Evolutionary conservation across 2,888 invertebrate species (phyloP), one percentile per base, ranked within the genome.

Genomic region (Apantesis nais): DNA sequence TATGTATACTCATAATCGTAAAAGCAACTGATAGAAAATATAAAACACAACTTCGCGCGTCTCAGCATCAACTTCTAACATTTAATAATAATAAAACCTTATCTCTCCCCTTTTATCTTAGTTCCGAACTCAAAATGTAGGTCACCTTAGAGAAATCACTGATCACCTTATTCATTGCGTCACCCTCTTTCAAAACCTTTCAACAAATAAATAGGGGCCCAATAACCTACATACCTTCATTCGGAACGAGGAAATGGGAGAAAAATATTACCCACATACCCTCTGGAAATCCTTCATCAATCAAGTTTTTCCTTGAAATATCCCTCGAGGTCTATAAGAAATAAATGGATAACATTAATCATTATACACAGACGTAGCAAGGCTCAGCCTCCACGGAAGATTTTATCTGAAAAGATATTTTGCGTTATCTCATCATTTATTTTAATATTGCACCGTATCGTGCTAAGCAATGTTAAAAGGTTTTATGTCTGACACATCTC

Each of bases 301-400:
- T 93, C 93, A 93, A 91, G 85, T 91, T 92, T 90, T 90, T 89
- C 84, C 83, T 84, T 71, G 78, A 72, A 76, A 78, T 68, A 79
- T 85, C 86, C 86, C 81, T 69, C 70, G 58, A 74, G 83, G 86
- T 88, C 84, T 83, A 81, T 86, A 88, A 85, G 85, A 85, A 87
- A 90, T 89, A 90, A 92, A 93, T 91, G 89, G 90, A 76, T 72
- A 78, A 81, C 92, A 92, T 94, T 92, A 91, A 93, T 93, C 93
- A 92, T 92, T 92, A 92, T 90, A 85, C 90, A 90, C 83, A 87
- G 89, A 86, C 89, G 85, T 73, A 79, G 81, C 85, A 83, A 80
- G 86, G 79, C 86, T 86, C 79, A 87, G 85, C 88, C 90, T 87
- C 83, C 77, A 76, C 77, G 72, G 78, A 83, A 82, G 78, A 83